These are phyloP conservation scores for Xestobium rufovillosum DNA, from an alignment of 2,888 invertebrate genomes.

Conservation along the genomic window DNA sequence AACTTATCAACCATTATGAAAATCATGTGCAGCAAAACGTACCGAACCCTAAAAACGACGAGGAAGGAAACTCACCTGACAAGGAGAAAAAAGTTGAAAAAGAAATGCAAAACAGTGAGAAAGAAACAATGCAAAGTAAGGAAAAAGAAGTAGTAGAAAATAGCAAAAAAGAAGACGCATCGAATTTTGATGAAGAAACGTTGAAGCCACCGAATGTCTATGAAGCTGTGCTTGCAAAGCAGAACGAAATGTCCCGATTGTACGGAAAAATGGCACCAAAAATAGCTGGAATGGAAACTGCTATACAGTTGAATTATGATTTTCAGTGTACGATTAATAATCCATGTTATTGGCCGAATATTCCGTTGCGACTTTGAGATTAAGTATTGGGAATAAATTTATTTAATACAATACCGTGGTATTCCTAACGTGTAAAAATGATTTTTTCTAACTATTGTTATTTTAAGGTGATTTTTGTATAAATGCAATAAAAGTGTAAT, in stretches of 20 bases:
- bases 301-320: slow-evolving; percentile 59
- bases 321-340: slow-evolving; percentile 52
- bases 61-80: slow-evolving; percentile 17
- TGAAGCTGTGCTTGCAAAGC: slow-evolving; percentile 39
- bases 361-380: no score
- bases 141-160: slow-evolving; percentile 38
- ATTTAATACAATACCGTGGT: no score
- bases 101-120: slow-evolving; percentile 22
- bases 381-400: no score
- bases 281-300: slow-evolving; percentile 67
- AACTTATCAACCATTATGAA: slow-evolving; percentile 26
- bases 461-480: no score
- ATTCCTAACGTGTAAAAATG: no score
- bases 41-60: slow-evolving; percentile 15
- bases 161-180: slow-evolving; percentile 19
- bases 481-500: no score
- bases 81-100: background rate
- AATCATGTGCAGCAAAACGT: slow-evolving; percentile 19
- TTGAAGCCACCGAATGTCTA: slow-evolving; percentile 30
- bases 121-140: slow-evolving; percentile 15
- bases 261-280: slow-evolving; percentile 60
- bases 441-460: no score
- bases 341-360: slow-evolving; percentile 62
- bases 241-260: slow-evolving; percentile 44
- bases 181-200: slow-evolving; percentile 23